Percentiles rank a stretch among this genome's conserved stretches.
phyloP scores from a whole-genome alignment of 2,888 invertebrate genomes.

The Nemotelus nigrinus region DNA sequence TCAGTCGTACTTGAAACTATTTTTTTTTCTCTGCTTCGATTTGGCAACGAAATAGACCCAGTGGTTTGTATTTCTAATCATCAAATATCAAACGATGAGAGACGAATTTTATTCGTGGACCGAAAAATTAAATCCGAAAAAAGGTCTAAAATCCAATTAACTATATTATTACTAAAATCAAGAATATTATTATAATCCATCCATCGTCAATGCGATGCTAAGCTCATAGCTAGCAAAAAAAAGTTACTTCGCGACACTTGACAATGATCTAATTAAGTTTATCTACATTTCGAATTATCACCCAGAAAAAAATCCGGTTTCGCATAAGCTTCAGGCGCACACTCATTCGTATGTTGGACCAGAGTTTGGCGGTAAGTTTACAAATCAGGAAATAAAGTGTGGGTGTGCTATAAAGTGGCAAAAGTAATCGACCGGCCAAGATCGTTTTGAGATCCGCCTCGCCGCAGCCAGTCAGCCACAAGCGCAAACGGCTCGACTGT shows the following conservation, averaged over 20 bases:
- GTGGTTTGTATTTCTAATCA: too few species aligned
- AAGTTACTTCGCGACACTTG: slow-evolving; percentile 16
- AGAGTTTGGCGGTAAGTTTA: slow-evolving; percentile 20
- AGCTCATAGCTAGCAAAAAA: slow-evolving; percentile 7
- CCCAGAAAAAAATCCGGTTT: slow-evolving; percentile 19
- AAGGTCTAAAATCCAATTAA: too few species aligned
- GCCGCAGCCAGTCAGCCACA: background rate
- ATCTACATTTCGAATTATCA: slow-evolving; percentile 29
- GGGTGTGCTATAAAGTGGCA: slow-evolving; percentile 17
- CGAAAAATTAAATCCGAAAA: too few species aligned
- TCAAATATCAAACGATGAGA: too few species aligned
- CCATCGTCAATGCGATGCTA: slow-evolving; percentile 6
- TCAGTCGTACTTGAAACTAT: too few species aligned
- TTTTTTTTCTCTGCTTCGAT: too few species aligned
- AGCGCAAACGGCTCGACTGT: background rate
- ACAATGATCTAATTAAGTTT: slow-evolving; percentile 42
- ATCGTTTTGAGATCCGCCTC: slow-evolving; percentile 37
- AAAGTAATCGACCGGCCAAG: slow-evolving; percentile 21
- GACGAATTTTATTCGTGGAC: too few species aligned
- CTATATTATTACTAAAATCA: too few species aligned
- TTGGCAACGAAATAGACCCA: too few species aligned
- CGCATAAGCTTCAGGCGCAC: background rate
- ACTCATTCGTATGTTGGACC: background rate
- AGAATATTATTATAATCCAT: slow-evolving; percentile 12
- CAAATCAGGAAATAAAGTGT: slow-evolving; percentile 28